Conservation (phyloP, 2,113 vertebrate species). For the Dipodomys merriami region DNA sequence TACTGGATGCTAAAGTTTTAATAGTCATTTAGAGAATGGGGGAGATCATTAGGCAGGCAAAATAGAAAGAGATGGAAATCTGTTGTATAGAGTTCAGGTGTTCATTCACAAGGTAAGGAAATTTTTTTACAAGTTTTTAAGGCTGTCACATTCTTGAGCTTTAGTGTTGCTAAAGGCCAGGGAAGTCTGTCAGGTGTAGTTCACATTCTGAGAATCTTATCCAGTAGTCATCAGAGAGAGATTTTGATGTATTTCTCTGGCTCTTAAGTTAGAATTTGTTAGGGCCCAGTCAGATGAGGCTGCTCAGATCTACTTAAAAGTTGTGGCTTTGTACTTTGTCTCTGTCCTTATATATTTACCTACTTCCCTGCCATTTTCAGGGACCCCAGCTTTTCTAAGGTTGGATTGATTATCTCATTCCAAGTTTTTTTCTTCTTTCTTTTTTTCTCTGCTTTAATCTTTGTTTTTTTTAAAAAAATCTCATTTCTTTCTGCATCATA, state of each 20-base stretch:
- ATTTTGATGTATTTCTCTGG: background rate
- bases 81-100: no score
- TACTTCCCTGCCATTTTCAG: background rate
- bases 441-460: background rate
- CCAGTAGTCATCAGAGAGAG: background rate
- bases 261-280: background rate
- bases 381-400: background rate
- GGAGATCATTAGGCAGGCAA: no score
- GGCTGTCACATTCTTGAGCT: no score
- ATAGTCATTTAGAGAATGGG: no score
- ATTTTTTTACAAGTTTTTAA: no score
- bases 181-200: no score
- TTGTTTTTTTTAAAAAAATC: background rate
- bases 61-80: no score
- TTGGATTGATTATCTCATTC: background rate
- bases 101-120: no score
- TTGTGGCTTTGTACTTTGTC: constrained; percentile 34
- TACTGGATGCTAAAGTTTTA: no score
- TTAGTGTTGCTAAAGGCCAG: no score
- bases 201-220: no score
- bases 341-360: background rate
- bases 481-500: no score
- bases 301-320: background rate
- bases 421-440: background rate
- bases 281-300: background rate